A percentile compares a stretch with the other conserved stretches of the same genome.
phyloP scores from a whole-genome alignment of 1,140 invertebrate genomes.

The Frieseomelitta varia region DNA sequence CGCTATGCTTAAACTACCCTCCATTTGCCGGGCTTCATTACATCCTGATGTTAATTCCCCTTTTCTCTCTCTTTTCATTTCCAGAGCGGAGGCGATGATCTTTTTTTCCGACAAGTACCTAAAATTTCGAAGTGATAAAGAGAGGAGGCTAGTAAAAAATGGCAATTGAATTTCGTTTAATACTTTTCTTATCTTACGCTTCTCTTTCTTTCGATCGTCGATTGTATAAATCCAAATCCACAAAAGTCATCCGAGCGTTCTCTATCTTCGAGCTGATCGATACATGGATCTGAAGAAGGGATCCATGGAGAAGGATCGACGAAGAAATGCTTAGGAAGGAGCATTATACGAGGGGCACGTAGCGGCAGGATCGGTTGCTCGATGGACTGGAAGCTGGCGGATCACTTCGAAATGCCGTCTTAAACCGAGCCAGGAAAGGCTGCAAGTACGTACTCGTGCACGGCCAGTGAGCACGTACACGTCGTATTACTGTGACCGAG shows the following conservation, averaged over 20 bases:
- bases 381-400: constrained; percentile 56
- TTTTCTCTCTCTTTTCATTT: too few species aligned
- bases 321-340: constrained; percentile 13
- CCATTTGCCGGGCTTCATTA: neutral
- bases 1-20: neutral
- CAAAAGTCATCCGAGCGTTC: neutral
- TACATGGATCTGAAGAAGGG: neutral
- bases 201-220: neutral
- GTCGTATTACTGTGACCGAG: constrained; percentile 62
- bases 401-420: constrained; percentile 51
- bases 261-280: neutral
- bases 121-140: neutral
- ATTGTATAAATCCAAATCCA: too few species aligned
- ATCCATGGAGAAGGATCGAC: constrained; percentile 30
- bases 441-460: constrained; percentile 57
- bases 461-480: constrained; percentile 59
- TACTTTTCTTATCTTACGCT: neutral
- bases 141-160: neutral
- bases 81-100: neutral
- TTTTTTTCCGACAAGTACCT: neutral
- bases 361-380: constrained; percentile 31
- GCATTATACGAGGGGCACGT: constrained; percentile 2
- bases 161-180: neutral
- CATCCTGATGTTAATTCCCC: neutral
- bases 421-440: constrained; percentile 51